Base-by-base conservation (phyloP, 2,888 invertebrate genomes). In the Anthoptus insignis region DNA sequence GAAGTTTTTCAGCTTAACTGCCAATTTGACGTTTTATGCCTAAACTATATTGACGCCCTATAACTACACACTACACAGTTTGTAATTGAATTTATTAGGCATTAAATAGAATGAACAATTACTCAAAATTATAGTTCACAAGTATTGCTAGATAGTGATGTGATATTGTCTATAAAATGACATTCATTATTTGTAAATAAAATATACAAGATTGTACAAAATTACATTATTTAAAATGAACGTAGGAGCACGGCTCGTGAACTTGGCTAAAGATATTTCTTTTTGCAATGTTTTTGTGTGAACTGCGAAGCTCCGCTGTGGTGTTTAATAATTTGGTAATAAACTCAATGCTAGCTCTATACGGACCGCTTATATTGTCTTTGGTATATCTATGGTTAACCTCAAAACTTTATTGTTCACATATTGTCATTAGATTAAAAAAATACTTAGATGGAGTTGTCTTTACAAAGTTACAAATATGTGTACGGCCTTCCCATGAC, bases 141-240 rank as follows among this genome's bases (percentile, higher is more conserved):
- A 45, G 34, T 34, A 61, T 54, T 32, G 34, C 32, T 61, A 53
- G 53, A 45, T 45, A 53, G 45, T 54, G 42, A 42, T 61, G 61
- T 61, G 61, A 61, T 59, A 59, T 59, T 50, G 39, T 59, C 59
- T 34, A 53, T 60, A 42, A n/a, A 47, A 61, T 13, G 16, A 42
- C 52, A 11, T 54, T 61, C 61, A 63, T 63, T 37, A 47, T 49
- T 49, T 63, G 63, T 63, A 63, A 56, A 63, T 63, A 61, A 54
- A 60, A 19, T 54, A 45, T 61, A 59, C 59, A 54, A 63, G 63
- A 49, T 32, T 54, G 21, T 49, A 54, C 42, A 27, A 63, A 56
- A 56, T 27, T 47, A 56, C 49, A 22, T 54, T 47, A 49, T 27
- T 54, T 34, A 13, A 54, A 61, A 47, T 61, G 47, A 54, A 61